A percentile compares a stretch with the other conserved stretches of the same genome.
These are phyloP conservation scores for Phenacoccus solenopsis DNA, from an alignment of 1,140 invertebrate genomes.

Conservation along the genomic window DNA sequence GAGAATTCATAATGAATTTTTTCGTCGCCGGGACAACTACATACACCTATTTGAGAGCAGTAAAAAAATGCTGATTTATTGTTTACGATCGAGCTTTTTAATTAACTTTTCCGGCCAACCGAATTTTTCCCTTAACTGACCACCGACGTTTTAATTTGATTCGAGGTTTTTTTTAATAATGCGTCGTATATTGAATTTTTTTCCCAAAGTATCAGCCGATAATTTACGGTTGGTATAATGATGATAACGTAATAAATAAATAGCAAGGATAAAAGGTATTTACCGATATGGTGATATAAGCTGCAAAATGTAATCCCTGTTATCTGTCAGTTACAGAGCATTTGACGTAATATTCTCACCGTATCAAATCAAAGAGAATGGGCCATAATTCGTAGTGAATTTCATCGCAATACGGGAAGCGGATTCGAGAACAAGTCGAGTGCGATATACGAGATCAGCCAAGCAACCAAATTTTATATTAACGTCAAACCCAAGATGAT, in stretches of 20 bases:
- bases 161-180: not conserved
- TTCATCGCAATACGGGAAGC: not conserved
- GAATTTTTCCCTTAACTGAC: not conserved
- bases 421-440: not conserved
- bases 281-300: not conserved
- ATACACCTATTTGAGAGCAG: too few species aligned
- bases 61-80: not conserved
- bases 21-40: too few species aligned
- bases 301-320: not conserved
- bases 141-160: not conserved
- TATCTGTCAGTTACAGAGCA: not conserved
- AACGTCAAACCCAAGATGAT: not conserved
- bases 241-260: not conserved
- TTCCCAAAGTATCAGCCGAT: not conserved
- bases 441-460: not conserved
- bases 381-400: not conserved
- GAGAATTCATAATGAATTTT: too few species aligned
- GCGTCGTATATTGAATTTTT: not conserved
- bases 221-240: slow-evolving; percentile 1
- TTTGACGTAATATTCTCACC: not conserved
- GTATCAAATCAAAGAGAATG: not conserved
- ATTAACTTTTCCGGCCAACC: not conserved
- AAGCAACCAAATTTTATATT: not conserved
- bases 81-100: not conserved
- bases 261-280: slow-evolving; percentile 2